Evolutionary conservation across 2,113 vertebrate genomes (phyloP), one percentile per base, ranked within the genome.

Genomic region (Fulmarus glacialis): DNA sequence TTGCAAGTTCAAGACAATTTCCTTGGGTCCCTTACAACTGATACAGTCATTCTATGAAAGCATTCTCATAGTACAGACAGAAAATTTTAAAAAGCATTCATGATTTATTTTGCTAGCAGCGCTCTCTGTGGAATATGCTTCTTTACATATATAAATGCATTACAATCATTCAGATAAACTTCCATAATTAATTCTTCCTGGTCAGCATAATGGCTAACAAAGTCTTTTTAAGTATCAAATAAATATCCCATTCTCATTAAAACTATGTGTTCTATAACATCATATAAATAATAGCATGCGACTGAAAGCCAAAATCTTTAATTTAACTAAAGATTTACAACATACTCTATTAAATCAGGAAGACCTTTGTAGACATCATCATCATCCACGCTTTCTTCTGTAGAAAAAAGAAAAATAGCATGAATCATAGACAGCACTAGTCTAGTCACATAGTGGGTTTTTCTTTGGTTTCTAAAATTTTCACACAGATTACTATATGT

Each of bases 261-360:
- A 92, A 32, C 4, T 9, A 0, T 32, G 17, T 23, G 9, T 66
- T 78, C 50, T 34, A 32, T 47, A 73, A 24, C 8, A 62, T n/a
- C 17, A 62, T 32, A 60, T 32, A 80, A 68, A 43, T 42, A 80
- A 70, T 9, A 87, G 9, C 14, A 64, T 45, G 20, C 8, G 89
- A 67, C 10, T 27, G 14, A 81, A 72, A 71, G 15, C 23, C 21
- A 62, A 85, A 52, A 64, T 32, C n/a, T 67, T 74, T 47, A n/a
- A 82, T 40, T 81, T 56, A 72, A 50, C 21, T 87, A 23, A 58
- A 82, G 70, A 74, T 42, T 29, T 72, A 90, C 53, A 88, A 99
- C 99, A 0, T 99, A 99, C 99, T 99, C 99, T 93, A 99, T 99
- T 67, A 99, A 98, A 96, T 99, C 99, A 83, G 99, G 99, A 94